These are phyloP conservation scores for Leuctra nigra DNA, from an alignment of 2,888 invertebrate species.

Conservation along the genomic window DNA sequence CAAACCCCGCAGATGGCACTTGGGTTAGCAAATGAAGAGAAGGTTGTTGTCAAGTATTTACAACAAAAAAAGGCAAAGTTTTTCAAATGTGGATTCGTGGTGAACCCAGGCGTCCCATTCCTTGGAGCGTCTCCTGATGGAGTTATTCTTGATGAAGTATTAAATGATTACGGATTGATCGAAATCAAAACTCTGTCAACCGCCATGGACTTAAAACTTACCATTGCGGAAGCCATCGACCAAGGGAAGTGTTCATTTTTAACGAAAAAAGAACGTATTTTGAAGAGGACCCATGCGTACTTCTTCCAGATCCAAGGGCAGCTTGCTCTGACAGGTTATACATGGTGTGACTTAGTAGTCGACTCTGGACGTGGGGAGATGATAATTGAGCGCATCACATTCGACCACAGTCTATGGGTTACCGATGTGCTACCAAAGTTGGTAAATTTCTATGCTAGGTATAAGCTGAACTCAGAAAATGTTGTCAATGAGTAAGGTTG, in stretches of 20 bases:
- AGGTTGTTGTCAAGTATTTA: neutral
- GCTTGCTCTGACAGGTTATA: neutral
- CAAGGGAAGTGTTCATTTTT: neutral
- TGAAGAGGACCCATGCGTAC: neutral
- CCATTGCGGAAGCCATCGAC: neutral
- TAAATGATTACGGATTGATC: neutral
- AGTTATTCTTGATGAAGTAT: conserved; percentile 12
- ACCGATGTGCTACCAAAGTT: neutral
- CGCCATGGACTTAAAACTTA: neutral
- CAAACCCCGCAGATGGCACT: neutral
- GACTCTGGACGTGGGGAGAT: neutral
- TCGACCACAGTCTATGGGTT: neutral
- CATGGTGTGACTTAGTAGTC: conserved; percentile 1
- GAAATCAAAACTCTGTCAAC: conserved; percentile 2
- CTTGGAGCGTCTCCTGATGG: conserved; percentile 23
- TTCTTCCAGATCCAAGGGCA: conserved; percentile 20
- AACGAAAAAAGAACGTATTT: neutral
- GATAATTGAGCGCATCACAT: neutral
- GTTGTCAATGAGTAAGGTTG: too few species aligned
- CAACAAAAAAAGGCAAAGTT: too few species aligned
- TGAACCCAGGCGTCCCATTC: conserved; percentile 19
- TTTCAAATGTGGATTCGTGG: too few species aligned
- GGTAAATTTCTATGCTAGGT: too few species aligned
- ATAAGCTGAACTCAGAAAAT: too few species aligned
- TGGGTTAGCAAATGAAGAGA: neutral